A percentile compares a stretch with the other conserved stretches of the same genome.
Conservation (phyloP, 2,888 invertebrate genomes). For the Zygaena filipendulae region DNA sequence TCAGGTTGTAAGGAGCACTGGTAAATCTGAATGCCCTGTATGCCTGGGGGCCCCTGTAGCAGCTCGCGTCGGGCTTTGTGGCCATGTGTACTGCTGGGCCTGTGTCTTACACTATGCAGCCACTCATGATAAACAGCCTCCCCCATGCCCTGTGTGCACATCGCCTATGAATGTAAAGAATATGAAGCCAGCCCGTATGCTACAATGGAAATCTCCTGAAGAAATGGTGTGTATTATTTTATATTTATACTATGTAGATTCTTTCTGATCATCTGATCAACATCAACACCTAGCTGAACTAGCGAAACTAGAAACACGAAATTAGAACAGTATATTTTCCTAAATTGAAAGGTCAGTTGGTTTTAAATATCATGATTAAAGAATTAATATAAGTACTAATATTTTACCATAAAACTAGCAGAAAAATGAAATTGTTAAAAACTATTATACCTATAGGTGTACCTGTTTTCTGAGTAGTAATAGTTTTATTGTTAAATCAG, state of each 20-base stretch:
- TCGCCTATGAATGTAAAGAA: slow-evolving; percentile 83
- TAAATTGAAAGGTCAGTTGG: too few relatives aligned
- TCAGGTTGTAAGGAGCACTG: slow-evolving; percentile 49
- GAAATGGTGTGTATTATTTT: slow-evolving; percentile 35
- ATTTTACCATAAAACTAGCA: too few relatives aligned
- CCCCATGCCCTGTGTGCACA: slow-evolving; percentile 90
- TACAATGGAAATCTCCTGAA: slow-evolving; percentile 45
- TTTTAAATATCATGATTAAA: too few relatives aligned
- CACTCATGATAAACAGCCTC: slow-evolving; percentile 82
- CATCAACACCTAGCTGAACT: too few relatives aligned
- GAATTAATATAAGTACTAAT: too few relatives aligned
- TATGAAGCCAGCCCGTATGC: slow-evolving; percentile 75
- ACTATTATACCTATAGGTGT: too few relatives aligned
- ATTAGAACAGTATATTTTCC: too few relatives aligned
- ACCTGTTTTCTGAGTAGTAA: too few relatives aligned
- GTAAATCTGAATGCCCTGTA: slow-evolving; percentile 81
- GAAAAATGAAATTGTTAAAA: too few relatives aligned
- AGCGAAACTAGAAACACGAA: too few relatives aligned
- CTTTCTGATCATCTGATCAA: too few relatives aligned
- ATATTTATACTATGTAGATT: neutral
- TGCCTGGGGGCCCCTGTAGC: slow-evolving; percentile 89
- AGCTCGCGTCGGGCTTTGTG: slow-evolving; percentile 93
- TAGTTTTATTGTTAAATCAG: too few relatives aligned
- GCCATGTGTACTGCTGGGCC: slow-evolving; percentile 96
- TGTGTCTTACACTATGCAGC: slow-evolving; percentile 94